Percentiles rank a stretch among this genome's conserved stretches.
phyloP scores from a whole-genome alignment of 2,113 vertebrate species.

The Peromyscus californicus region DNA sequence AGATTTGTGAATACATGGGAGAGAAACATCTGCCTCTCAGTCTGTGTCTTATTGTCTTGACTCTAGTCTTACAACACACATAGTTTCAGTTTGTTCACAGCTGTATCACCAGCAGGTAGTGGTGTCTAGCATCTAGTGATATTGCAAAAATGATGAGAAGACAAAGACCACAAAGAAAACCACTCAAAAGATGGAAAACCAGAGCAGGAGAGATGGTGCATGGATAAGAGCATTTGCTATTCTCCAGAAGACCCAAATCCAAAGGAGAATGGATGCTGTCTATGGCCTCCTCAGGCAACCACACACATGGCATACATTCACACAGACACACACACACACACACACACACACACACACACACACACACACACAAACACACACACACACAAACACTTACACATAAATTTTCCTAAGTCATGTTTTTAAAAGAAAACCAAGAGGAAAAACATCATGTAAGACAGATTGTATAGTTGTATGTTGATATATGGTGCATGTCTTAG shows the following conservation, averaged over 20 bases:
- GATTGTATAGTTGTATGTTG: not conserved
- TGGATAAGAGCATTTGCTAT: not conserved
- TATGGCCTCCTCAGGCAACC: not conserved
- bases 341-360: not conserved
- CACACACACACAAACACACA: not conserved
- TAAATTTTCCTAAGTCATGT: not conserved
- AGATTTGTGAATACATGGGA: not conserved
- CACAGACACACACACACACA: not conserved
- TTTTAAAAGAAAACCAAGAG: constrained; percentile 18
- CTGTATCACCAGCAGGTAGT: not conserved
- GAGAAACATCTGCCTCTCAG: not conserved
- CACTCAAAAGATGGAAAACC: not conserved
- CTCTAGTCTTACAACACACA: not conserved
- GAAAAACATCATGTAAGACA: not conserved
- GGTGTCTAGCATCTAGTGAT: not conserved
- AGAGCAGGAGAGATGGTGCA: not conserved
- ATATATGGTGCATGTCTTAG: not conserved
- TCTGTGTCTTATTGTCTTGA: not conserved
- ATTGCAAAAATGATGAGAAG: not conserved
- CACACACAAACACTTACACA: not conserved
- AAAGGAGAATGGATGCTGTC: not conserved
- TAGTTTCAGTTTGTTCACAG: not conserved
- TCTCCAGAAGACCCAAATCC: not conserved
- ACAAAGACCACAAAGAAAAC: not conserved
- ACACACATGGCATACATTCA: not conserved